phyloP scores from a whole-genome alignment of 2,888 invertebrate genomes.

The Perithous albicinctus region DNA sequence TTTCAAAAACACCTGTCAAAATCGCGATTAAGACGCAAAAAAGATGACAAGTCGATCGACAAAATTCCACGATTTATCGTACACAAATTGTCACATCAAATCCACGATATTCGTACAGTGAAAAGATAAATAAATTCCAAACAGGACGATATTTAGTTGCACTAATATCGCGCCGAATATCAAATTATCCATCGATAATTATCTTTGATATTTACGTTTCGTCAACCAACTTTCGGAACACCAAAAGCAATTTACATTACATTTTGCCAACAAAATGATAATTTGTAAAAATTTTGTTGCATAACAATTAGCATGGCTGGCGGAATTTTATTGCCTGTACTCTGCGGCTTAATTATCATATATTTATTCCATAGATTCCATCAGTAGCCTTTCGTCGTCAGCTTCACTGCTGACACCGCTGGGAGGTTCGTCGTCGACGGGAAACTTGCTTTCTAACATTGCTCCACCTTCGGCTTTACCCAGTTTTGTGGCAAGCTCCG shows the following conservation, averaged over 20 bases:
- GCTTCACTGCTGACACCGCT: constrained; percentile 84
- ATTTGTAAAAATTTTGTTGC: not conserved
- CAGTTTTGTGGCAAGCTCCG: constrained; percentile 86
- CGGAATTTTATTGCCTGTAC: not conserved
- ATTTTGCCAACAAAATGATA: not conserved
- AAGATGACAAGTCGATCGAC: not conserved
- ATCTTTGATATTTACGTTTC: too few relatives aligned
- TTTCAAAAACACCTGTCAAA: constrained; percentile 67
- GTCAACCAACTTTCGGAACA: too few relatives aligned
- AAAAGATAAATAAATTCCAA: too few relatives aligned
- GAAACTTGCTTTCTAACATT: constrained; percentile 89
- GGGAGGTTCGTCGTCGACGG: constrained; percentile 84
- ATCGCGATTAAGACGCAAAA: constrained; percentile 14
- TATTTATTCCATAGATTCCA: constrained; percentile 78
- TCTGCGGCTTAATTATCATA: not conserved
- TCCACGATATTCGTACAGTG: too few relatives aligned
- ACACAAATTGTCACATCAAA: not conserved
- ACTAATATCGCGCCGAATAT: not conserved
- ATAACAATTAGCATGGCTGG: not conserved
- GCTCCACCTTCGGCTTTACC: constrained; percentile 89
- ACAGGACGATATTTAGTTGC: too few relatives aligned
- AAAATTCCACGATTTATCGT: not conserved
- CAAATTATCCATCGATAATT: not conserved
- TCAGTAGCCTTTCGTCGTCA: constrained; percentile 84
- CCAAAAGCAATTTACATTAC: too few relatives aligned